Base-by-base conservation (phyloP, 2,888 invertebrate genomes). In the Drosophila austrosaltans region DNA sequence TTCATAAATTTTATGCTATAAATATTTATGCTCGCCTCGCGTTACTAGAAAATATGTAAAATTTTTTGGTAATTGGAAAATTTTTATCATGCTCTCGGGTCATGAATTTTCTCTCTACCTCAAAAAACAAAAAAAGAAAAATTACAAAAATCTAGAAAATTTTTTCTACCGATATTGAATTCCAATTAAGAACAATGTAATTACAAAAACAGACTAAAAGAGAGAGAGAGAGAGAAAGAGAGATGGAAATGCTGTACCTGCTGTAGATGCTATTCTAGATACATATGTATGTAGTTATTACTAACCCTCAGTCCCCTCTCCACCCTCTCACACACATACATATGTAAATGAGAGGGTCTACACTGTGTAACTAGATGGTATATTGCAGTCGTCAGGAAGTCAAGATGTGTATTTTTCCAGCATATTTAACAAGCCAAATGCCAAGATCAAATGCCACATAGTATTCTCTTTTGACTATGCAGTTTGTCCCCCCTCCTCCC, bases 351-450 rank as follows among this genome's bases (percentile, higher is more conserved):
- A 36, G 36, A 16, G 16, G 16, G 16, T 1, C 1, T 36, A 8
- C 8, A 36, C 8, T 36, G 12, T 39, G 58, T 36, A 36, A 2
- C 12, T 57, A 58, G 63, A 22, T 40, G 59, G 56, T 40, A 66
- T 82, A 76, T 72, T 74, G 25, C 48, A 48, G 48, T 48, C 48
- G 44, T 6, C 67, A 76, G 86, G 73, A 87, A 81, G 79, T 77
- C 73, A 75, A 62, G 68, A 78, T 83, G 86, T 79, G 82, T 81
- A 88, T 82, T 89, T 89, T 89, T 78, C 30, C 87, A 85, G 85
- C 88, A 89, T 89, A 88, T 89, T 89, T 89, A 89, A 81, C 83
- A 89, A 89, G 86, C 77, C 89, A 89, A 87, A 76, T 80, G 82
- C 72, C 78, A 67, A 75, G 67, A 66, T 72, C 66, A 71, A 72